Conservation (phyloP, 2,113 vertebrate species). For the Callionymus lyra region DNA sequence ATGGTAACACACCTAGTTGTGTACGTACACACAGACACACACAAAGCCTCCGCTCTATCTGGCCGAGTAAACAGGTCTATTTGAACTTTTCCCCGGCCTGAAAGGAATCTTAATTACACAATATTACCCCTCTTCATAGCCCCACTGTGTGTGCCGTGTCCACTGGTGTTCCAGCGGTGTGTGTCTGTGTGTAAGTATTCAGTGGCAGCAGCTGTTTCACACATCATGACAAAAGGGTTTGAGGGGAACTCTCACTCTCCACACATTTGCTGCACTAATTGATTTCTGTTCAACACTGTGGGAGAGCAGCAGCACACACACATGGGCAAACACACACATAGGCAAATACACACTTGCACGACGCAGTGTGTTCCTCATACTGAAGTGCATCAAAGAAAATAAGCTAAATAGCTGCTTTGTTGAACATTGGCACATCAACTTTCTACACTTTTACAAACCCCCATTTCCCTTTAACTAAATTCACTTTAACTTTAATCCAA, state of each 20-base stretch:
- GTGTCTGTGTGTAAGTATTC: slow-evolving; percentile 61
- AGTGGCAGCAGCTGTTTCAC: slow-evolving; percentile 75
- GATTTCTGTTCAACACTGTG: slow-evolving; percentile 72
- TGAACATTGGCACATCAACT: no score
- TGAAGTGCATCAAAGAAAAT: slow-evolving; percentile 24
- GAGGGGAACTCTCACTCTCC: slow-evolving; percentile 51
- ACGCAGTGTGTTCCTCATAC: slow-evolving; percentile 45
- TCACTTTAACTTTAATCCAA: no score
- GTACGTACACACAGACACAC: slow-evolving; percentile 49
- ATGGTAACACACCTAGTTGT: slow-evolving; percentile 77
- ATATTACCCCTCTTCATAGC: slow-evolving; percentile 97
- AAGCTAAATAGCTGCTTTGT: no score
- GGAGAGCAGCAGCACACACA: slow-evolving; percentile 49
- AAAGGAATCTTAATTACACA: slow-evolving; percentile 99
- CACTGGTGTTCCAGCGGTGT: slow-evolving; percentile 44
- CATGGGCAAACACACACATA: slow-evolving; percentile 3
- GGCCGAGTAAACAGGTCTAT: slow-evolving; percentile 93
- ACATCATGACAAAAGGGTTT: slow-evolving; percentile 65
- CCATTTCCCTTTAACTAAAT: no score
- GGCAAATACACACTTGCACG: slow-evolving; percentile 30
- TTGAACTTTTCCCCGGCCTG: slow-evolving; percentile 97
- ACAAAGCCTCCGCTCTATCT: slow-evolving; percentile 72
- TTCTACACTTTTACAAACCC: no score
- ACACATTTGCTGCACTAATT: slow-evolving; percentile 68
- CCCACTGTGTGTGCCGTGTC: slow-evolving; percentile 72